Evolutionary conservation across 2,113 vertebrate genomes (phyloP).

Genomic region (Apteryx mantelli): DNA sequence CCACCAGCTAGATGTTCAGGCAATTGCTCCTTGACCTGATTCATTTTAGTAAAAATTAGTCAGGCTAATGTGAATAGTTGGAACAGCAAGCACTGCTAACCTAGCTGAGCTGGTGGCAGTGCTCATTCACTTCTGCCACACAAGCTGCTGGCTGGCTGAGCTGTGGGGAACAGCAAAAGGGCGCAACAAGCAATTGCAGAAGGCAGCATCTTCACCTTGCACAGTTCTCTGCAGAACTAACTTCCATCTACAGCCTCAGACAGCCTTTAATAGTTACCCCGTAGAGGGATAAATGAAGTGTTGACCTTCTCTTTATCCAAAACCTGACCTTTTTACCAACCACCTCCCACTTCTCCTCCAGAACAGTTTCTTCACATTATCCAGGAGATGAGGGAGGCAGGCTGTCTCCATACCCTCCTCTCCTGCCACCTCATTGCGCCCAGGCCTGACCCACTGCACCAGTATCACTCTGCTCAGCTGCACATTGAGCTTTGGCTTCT

Average conservation of each 20-base stretch:
- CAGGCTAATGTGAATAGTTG: fast-evolving
- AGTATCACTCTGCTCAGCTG: background rate
- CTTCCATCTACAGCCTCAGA: background rate
- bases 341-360: background rate
- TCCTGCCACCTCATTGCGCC: background rate
- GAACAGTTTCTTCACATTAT: too few species aligned
- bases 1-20: background rate
- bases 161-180: background rate
- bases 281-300: fast-evolving
- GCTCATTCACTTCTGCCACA: fast-evolving
- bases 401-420: background rate
- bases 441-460: background rate
- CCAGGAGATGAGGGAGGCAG: background rate
- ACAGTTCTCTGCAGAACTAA: background rate
- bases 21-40: background rate
- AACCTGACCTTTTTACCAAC: background rate
- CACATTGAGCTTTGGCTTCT: background rate
- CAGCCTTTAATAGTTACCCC: fast-evolving
- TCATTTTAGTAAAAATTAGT: background rate
- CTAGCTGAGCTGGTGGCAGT: fast-evolving
- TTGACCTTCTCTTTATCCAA: background rate
- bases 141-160: background rate
- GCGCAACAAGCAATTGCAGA: background rate
- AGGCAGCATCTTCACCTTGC: background rate
- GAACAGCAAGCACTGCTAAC: background rate